Percentiles rank a stretch among this genome's conserved stretches.
Conservation (phyloP, 2,797 vertebrate genomes). For the Sebastes diaconus region DNA sequence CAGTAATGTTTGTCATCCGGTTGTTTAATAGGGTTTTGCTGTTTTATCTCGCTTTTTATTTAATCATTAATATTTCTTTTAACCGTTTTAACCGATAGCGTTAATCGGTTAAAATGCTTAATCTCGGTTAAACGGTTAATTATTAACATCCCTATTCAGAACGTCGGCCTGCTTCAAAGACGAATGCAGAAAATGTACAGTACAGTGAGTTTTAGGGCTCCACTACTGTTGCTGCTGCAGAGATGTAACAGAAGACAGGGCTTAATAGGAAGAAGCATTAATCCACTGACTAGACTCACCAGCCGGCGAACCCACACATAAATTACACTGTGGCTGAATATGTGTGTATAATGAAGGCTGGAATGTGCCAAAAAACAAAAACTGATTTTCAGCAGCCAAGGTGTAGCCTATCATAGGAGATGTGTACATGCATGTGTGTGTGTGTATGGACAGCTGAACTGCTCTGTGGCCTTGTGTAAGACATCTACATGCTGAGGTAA, state of each 20-base stretch:
- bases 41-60: background rate
- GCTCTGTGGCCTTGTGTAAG: constrained; percentile 19
- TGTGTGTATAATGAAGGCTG: background rate
- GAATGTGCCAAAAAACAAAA: background rate
- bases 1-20: constrained; percentile 7
- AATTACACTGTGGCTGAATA: background rate
- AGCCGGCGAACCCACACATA: background rate
- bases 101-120: no score
- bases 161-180: background rate
- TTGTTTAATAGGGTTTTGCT: background rate
- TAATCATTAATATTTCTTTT: no score
- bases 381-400: background rate
- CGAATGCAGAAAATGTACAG: background rate
- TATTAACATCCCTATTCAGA: background rate
- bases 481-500: constrained; percentile 30
- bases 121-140: no score
- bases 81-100: no score
- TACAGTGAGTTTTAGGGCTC: background rate
- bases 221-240: background rate
- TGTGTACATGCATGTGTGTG: background rate
- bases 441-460: background rate
- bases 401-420: background rate
- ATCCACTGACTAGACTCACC: constrained; percentile 14
- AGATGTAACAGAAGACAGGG: background rate
- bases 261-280: constrained; percentile 1